phyloP scores from a whole-genome alignment of 2,888 invertebrate species.

The Drosophila falleni region DNA sequence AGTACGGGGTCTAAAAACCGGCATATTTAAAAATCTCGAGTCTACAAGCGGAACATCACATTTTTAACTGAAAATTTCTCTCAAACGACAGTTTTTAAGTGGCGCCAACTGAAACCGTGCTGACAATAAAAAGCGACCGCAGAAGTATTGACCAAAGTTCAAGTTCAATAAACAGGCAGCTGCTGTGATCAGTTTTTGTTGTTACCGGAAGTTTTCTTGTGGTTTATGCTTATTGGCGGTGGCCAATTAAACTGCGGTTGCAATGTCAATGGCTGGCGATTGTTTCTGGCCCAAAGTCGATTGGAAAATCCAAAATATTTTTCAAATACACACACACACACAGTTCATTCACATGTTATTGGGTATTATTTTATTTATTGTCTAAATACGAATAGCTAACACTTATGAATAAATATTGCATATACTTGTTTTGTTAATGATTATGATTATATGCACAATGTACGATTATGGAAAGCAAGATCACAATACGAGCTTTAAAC shows the following conservation, averaged over 20 bases:
- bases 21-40: neutral
- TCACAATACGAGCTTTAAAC: conserved; percentile 68
- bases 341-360: conserved; percentile 50
- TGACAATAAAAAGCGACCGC: conserved; percentile 5
- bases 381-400: conserved; percentile 30
- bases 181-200: conserved; percentile 20
- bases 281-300: conserved; percentile 33
- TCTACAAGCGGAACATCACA: neutral
- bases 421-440: conserved; percentile 11
- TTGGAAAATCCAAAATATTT: conserved; percentile 68
- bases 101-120: conserved; percentile 1
- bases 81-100: neutral
- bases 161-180: conserved; percentile 26
- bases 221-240: conserved; percentile 35
- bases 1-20: too few species aligned
- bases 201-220: conserved; percentile 63
- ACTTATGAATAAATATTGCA: conserved; percentile 26
- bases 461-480: conserved; percentile 45
- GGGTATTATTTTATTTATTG: conserved; percentile 34
- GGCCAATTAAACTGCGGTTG: conserved; percentile 57
- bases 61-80: neutral
- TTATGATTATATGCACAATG: conserved; percentile 16
- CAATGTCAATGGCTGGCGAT: conserved; percentile 56
- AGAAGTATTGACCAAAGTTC: conserved; percentile 47
- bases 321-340: neutral